phyloP scores from a whole-genome alignment of 2,113 vertebrate genomes.

The Ailurus styani region DNA sequence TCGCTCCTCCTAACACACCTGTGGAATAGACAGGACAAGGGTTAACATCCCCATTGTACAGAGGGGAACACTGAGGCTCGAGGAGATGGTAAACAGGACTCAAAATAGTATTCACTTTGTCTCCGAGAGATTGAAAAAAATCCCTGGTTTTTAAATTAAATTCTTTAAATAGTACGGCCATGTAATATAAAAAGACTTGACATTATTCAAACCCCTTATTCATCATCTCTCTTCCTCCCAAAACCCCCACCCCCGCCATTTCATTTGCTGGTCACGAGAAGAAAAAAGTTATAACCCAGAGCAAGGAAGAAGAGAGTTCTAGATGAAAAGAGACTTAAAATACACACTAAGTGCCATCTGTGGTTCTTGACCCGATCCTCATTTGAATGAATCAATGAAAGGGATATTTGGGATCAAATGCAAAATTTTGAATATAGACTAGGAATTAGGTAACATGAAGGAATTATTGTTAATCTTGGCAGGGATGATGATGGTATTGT shows the following conservation, averaged over 20 bases:
- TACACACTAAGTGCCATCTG: neutral
- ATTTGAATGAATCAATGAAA: neutral
- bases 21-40: neutral
- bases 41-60: neutral
- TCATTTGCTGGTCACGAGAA: neutral
- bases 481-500: neutral
- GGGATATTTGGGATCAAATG: neutral
- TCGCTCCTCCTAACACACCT: neutral
- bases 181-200: neutral
- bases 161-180: neutral
- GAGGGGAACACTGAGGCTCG: neutral
- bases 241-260: neutral
- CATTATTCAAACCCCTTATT: neutral
- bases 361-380: neutral
- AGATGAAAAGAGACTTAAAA: neutral
- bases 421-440: neutral
- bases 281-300: neutral
- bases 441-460: neutral
- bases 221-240: neutral
- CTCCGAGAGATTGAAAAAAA: neutral
- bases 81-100: neutral
- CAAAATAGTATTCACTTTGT: neutral
- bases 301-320: neutral
- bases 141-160: neutral
- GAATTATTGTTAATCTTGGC: neutral